A percentile compares a stretch with the other conserved stretches of the same genome.
These are phyloP conservation scores for Cephus sareptanus DNA, from an alignment of 2,888 invertebrate genomes.

Conservation along the genomic window DNA sequence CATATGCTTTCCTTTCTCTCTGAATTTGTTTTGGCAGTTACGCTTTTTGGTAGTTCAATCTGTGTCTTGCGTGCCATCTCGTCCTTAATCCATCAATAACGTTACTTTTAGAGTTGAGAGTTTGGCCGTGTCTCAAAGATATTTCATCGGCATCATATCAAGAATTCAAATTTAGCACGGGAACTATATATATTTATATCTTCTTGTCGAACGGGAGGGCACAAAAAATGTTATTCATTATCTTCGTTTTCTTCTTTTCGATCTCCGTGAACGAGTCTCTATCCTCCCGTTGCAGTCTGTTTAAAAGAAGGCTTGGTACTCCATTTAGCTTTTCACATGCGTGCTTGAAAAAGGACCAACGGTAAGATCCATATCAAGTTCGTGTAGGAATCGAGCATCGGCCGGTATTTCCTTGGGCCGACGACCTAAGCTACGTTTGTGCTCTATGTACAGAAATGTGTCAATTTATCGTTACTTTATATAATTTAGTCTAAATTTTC, in stretches of 20 bases:
- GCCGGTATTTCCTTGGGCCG: constrained; percentile 21
- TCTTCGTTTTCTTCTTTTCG: neutral
- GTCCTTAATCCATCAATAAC: neutral
- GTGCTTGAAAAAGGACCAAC: neutral
- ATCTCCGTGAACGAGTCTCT: neutral
- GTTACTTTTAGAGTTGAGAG: neutral
- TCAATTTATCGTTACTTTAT: constrained; percentile 32
- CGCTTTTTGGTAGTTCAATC: neutral
- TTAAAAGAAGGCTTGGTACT: neutral
- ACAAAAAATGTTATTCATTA: neutral
- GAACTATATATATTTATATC: neutral
- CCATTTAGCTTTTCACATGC: neutral
- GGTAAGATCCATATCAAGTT: constrained; percentile 2
- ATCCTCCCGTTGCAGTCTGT: neutral
- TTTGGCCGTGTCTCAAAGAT: neutral
- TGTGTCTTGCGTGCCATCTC: neutral
- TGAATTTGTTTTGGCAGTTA: neutral
- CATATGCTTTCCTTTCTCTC: neutral
- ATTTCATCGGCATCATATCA: neutral
- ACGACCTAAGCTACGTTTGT: constrained; percentile 49
- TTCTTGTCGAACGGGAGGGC: neutral
- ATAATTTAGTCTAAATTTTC: constrained; percentile 44
- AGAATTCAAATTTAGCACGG: neutral
- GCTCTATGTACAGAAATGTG: constrained; percentile 57
- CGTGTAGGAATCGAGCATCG: constrained; percentile 5